A percentile compares a stretch with the other conserved stretches of the same genome.
These are phyloP conservation scores for Microcebus lehilahytsara DNA, from an alignment of 2,113 vertebrate species.

Conservation along the genomic window DNA sequence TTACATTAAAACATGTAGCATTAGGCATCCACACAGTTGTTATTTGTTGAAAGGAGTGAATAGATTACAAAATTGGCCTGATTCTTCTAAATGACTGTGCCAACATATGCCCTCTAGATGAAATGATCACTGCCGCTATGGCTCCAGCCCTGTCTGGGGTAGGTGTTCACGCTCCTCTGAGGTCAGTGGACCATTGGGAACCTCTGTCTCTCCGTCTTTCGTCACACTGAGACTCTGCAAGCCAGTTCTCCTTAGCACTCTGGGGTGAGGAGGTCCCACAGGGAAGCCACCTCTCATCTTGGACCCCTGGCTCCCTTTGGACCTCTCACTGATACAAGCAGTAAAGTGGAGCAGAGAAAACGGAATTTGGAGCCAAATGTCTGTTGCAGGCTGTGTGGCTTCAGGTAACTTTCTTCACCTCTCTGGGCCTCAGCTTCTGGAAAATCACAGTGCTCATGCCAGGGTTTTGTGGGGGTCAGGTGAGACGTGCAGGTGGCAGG, in stretches of 20 bases:
- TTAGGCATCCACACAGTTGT: background rate
- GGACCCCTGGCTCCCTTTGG: background rate
- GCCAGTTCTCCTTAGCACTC: background rate
- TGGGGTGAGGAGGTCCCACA: fast-evolving
- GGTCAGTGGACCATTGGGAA: background rate
- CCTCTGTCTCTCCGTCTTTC: background rate
- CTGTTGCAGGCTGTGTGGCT: background rate
- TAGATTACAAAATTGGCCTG: background rate
- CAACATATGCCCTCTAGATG: background rate
- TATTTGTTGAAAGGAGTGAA: background rate
- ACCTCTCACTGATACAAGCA: background rate
- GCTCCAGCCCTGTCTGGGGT: too few species aligned
- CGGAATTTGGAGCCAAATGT: fast-evolving
- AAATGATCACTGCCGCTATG: background rate
- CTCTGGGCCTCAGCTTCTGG: background rate
- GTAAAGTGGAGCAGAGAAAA: too few species aligned
- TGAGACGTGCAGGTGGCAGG: background rate
- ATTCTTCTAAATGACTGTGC: background rate
- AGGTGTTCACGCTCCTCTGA: background rate
- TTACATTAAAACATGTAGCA: background rate
- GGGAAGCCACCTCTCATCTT: background rate
- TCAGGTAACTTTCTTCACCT: background rate
- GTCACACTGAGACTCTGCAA: background rate
- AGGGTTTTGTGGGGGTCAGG: too few species aligned
- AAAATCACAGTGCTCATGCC: background rate